Evolutionary conservation across 2,888 invertebrate genomes (phyloP), one percentile per base, ranked within the genome.

Genomic region (Agrochola litura): DNA sequence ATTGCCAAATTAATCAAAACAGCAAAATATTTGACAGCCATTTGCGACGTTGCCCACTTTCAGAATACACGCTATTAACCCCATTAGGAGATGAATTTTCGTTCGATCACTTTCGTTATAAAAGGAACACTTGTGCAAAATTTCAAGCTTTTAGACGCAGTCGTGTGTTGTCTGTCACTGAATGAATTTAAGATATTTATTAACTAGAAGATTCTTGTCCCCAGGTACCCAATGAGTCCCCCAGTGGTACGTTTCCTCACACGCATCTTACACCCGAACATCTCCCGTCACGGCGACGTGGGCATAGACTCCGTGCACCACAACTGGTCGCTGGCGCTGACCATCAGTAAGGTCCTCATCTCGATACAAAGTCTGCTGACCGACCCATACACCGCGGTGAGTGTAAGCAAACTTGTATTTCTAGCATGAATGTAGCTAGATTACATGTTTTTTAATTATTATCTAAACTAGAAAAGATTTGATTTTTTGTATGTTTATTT

Each of bases 271-370:
- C 99, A 99, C 96, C 99, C 99, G 10, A 99, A 99, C 96, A 98
- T 99, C 75, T 99, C 99, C 6, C 97, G 99, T 0, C 99, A 99
- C 94, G 99, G 99, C 5, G 99, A 99, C 95, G 99, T 99, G 69
- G 99, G 99, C 78, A 98, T 99, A 85, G 99, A 99, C 96, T 99
- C 99, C 16, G 99, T 99, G 88, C 98, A 99, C 90, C 98, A 99
- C 95, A 99, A 99, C 96, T 99, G 99, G 99, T 99, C 99, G n/a
- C 96, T 99, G 81, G 99, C 99, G 1, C 96, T 99, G 84, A 99
- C 99, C 63, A 98, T 99, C 91, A 98, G 98, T 86, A 99, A 99
- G 93, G 98, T 99, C 78, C 97, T 99, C 88, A 98, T 99, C 81
- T 99, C 98, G 73, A 98, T 99, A 84, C 99, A 99, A 96, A 98